Evolutionary conservation across 2,888 invertebrate genomes (phyloP), one percentile per base, ranked within the genome.

Genomic region (Lymantria dispar): DNA sequence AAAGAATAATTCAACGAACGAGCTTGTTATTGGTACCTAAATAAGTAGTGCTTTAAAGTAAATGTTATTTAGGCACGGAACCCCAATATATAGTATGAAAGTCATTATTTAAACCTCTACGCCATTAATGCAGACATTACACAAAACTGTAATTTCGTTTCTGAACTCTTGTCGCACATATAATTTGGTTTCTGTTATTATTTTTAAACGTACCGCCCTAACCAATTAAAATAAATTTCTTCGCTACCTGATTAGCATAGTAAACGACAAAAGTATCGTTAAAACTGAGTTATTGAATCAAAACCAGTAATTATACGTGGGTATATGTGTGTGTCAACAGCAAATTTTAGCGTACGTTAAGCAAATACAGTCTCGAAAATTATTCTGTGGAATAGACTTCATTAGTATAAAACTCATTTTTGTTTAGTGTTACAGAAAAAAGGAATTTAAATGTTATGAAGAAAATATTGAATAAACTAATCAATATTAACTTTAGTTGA

Each of bases 171-270:
- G 22, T 22, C 22, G 33, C 10, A 33, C 8, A 33, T 10, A 10
- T 33, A 33, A 33, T 33, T 33, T 33, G 5, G 33, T 33, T 33
- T 33, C 22, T 38, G n/a, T n/a, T n/a, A 38, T 38, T 38, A 12
- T 38, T 38, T 38, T 22, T 11, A 36, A 22, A 37, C 22, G 33
- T 11, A 12, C 13, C 43, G 22, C 12, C 29, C 8, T 11, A 3
- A 22, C 37, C 37, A 45, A 38, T 45, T 45, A 45, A 45, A 45
- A 45, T 45, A 43, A 50, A 51, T 59, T 58, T 56, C 38, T 48
- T 30, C 36, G 15, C 30, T 49, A 54, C 52, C n/a, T 29, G 30
- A 60, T 62, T 62, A 60, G 51, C 63, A 62, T 60, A 54, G 44
- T 44, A 54, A 62, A 59, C 53, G 43, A 44, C 48, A 48, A 47